These are phyloP conservation scores for Aporophyla lueneburgensis DNA, from an alignment of 2,888 invertebrate genomes.

Conservation along the genomic window DNA sequence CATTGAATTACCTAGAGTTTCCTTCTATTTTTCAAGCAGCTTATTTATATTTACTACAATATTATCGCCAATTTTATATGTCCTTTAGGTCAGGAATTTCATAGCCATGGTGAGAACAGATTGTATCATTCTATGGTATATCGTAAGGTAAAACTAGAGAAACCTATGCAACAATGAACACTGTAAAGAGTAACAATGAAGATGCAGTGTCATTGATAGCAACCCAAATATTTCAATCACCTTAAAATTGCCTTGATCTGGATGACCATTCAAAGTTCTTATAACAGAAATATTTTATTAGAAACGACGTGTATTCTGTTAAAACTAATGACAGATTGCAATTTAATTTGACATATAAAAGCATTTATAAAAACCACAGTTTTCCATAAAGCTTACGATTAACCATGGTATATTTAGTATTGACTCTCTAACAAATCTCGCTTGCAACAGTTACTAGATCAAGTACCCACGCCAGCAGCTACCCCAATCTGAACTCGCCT, in stretches of 20 bases:
- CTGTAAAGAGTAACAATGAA: neutral
- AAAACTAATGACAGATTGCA: too few relatives aligned
- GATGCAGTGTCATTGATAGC: neutral
- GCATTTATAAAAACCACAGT: too few relatives aligned
- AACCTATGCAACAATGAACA: neutral
- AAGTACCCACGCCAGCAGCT: slow-evolving; percentile 24
- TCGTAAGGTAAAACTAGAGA: too few relatives aligned
- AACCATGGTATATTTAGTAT: too few relatives aligned
- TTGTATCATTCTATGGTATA: neutral
- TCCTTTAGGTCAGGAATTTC: neutral
- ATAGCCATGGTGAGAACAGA: neutral
- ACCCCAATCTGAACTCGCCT: slow-evolving; percentile 46
- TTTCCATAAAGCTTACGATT: too few relatives aligned
- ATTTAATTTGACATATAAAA: too few relatives aligned
- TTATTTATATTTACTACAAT: neutral
- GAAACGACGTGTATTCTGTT: too few relatives aligned
- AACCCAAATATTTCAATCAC: neutral
- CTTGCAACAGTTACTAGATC: neutral
- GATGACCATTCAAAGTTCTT: too few relatives aligned
- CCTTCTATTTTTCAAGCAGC: neutral
- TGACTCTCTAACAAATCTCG: neutral
- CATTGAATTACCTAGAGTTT: neutral
- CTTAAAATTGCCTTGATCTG: neutral
- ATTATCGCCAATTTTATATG: neutral
- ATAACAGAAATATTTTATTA: too few relatives aligned